phyloP scores from a whole-genome alignment of 1,140 invertebrate genomes.

The Drosophila sp. region DNA sequence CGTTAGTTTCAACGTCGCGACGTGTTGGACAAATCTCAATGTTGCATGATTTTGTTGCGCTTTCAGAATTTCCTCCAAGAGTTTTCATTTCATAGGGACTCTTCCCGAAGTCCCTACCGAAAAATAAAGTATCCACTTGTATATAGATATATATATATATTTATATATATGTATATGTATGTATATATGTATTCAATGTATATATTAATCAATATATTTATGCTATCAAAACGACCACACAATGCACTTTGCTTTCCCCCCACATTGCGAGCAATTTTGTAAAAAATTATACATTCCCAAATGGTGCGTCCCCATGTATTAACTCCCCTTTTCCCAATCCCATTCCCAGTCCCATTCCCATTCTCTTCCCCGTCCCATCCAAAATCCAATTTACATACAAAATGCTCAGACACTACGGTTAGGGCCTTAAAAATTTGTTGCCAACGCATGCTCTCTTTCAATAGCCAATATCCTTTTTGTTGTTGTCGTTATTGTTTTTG shows the following conservation, averaged over 20 bases:
- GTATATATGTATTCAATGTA: constrained; percentile 40
- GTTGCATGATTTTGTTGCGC: constrained; percentile 77
- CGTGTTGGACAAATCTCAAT: constrained; percentile 81
- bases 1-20: constrained; percentile 49
- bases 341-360: not conserved
- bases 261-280: constrained; percentile 31
- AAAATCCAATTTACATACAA: constrained; percentile 73
- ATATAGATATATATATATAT: constrained; percentile 63
- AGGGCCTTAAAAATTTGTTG: constrained; percentile 46
- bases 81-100: constrained; percentile 20
- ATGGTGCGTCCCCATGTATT: not conserved
- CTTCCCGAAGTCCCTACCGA: constrained; percentile 16
- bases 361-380: not conserved
- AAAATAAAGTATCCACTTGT: constrained; percentile 73
- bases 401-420: constrained; percentile 39
- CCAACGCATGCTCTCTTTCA: constrained; percentile 27
- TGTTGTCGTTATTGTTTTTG: constrained; percentile 28
- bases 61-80: constrained; percentile 2
- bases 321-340: not conserved
- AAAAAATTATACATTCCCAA: constrained; percentile 60
- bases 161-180: constrained; percentile 37
- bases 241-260: constrained; percentile 39
- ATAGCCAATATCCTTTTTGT: constrained; percentile 55
- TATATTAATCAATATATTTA: constrained; percentile 70
- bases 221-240: constrained; percentile 47